Evolutionary conservation across 2,888 invertebrate species (phyloP).

Genomic region (Xestia rhomboidea): DNA sequence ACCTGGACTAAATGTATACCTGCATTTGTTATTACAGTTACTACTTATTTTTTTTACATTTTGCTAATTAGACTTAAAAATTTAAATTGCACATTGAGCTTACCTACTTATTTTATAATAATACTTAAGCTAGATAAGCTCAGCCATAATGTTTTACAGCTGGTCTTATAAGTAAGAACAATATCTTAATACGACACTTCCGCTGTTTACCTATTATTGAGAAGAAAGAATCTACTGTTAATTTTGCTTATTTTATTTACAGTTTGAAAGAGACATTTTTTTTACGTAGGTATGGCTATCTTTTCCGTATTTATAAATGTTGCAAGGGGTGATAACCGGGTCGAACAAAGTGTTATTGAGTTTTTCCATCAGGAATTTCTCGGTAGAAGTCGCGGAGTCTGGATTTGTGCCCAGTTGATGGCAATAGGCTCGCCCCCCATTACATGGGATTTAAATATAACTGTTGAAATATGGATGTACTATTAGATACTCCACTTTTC

Average conservation of each 20-base stretch:
- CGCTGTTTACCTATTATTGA: not conserved
- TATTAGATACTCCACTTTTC: not conserved
- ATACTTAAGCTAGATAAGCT: conserved; percentile 34
- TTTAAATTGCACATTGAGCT: conserved; percentile 16
- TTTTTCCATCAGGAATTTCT: not conserved
- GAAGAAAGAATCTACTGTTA: not conserved
- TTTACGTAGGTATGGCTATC: not conserved
- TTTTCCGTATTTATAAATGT: not conserved
- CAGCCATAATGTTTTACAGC: conserved; percentile 15
- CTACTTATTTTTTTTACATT: not conserved
- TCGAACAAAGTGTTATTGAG: not conserved
- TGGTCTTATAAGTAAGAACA: conserved; percentile 10
- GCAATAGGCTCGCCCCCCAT: not conserved
- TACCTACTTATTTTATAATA: conserved; percentile 22
- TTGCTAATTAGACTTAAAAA: conserved; percentile 12
- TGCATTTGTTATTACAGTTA: not conserved
- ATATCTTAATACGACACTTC: conserved; percentile 34
- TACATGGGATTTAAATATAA: not conserved
- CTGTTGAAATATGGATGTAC: not conserved
- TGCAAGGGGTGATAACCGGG: not conserved
- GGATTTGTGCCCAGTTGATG: not conserved
- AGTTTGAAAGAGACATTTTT: not conserved
- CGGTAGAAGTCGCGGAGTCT: not conserved
- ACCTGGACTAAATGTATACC: not conserved
- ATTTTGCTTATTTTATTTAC: not conserved